Base-by-base conservation (phyloP, 2,797 vertebrate genomes). In the Galaxias olidus region DNA sequence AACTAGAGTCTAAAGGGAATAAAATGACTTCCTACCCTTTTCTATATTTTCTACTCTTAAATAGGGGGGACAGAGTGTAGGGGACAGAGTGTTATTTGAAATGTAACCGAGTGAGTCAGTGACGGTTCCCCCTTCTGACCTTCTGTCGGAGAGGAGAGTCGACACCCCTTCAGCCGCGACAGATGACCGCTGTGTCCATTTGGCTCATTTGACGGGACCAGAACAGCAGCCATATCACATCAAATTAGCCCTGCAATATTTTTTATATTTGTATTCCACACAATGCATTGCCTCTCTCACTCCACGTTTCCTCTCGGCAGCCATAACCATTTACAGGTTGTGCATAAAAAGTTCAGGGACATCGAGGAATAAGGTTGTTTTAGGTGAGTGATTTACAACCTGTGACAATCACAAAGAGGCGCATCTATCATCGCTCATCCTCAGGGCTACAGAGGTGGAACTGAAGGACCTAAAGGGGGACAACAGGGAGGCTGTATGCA, bases 351-450 rank as follows among this genome's bases (percentile, higher is more conserved):
- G 54, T 63, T 62, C 30, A 4, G 61, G 76, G 83, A 84, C 84
- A 80, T 72, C 82, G 79, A 80, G 65, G 64, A 63, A 77, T 72
- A 74, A 65, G 49, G 42, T 67, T 76, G 43, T 69, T 78, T 75
- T 41, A n/a, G 59, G 63, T 62, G 72, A 77, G 64, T 65, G 54
- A 82, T 86, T 86, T 86, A 85, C 44, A 45, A 80, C 75, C 66
- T 10, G 63, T 69, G 84, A 85, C 83, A 78, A 52, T 30, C 30
- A 30, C 30, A 30, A 30, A 30, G 6, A 6, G 30, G 3, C 63
- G 83, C 64, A 66, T 30, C 30, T 30, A 30, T 30, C 30, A 30
- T 30, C 30, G 3, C 30, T 30, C 30, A 30, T 30, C 30, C 30
- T 30, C 30, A 30, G 30, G 30, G 30, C 30, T 30, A 30, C 30